A percentile compares a stretch with the other conserved stretches of the same genome.
phyloP scores from a whole-genome alignment of 2,888 invertebrate species.

The Ennomos erosarius region DNA sequence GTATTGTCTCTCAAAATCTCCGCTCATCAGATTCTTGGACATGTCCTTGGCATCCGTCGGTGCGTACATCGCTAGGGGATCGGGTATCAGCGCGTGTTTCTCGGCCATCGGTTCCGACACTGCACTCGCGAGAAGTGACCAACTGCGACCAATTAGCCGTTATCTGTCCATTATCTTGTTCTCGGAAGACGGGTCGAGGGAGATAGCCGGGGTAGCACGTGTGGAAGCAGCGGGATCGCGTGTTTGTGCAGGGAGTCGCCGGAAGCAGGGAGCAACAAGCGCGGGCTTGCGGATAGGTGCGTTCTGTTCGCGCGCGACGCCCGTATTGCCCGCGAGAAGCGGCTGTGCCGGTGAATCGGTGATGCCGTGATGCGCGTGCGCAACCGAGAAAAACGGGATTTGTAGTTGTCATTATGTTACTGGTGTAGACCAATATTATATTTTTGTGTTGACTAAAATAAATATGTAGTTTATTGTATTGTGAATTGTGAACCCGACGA shows the following conservation, averaged over 20 bases:
- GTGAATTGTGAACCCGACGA: too few species aligned
- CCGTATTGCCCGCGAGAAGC: conserved; percentile 34
- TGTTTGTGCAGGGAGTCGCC: conserved; percentile 58
- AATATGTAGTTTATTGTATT: too few species aligned
- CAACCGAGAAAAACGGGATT: conserved; percentile 30
- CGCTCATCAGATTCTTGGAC: conserved; percentile 77
- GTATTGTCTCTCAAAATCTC: conserved; percentile 76
- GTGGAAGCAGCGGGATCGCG: conserved; percentile 48
- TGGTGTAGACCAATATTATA: too few species aligned
- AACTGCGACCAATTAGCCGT: conserved; percentile 53
- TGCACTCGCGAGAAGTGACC: conserved; percentile 59
- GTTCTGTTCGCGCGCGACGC: conserved; percentile 43
- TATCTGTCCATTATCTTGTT: conserved; percentile 72
- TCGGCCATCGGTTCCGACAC: conserved; percentile 71
- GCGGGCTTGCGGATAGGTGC: conserved; percentile 20
- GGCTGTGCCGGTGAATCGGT: conserved; percentile 33
- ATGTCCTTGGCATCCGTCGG: conserved; percentile 72
- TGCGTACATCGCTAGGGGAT: conserved; percentile 68
- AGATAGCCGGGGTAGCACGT: conserved; percentile 37
- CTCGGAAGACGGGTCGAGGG: conserved; percentile 56
- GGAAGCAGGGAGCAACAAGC: conserved; percentile 35
- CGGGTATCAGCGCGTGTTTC: conserved; percentile 72
- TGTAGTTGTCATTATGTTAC: neutral
- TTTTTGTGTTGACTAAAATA: too few species aligned
- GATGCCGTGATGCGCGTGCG: conserved; percentile 41